phyloP scores from a whole-genome alignment of 2,888 invertebrate genomes.

The Epirrita christyi region DNA sequence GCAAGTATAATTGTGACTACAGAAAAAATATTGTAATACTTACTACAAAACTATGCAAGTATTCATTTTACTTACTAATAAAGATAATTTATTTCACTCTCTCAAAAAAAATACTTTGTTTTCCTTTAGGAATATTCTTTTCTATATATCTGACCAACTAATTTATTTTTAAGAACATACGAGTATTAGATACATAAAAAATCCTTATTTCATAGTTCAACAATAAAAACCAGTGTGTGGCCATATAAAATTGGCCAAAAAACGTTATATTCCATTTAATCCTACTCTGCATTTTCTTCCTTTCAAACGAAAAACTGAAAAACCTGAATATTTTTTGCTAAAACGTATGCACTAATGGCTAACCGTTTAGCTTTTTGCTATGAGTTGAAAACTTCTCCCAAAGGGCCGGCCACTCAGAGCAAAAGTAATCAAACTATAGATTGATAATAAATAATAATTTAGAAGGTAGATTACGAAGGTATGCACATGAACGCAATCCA shows the following conservation, averaged over 20 bases:
- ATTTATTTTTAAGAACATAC: too few relatives aligned
- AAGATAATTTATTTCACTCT: too few relatives aligned
- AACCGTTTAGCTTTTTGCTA: slow-evolving; percentile 32
- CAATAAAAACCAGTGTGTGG: background rate
- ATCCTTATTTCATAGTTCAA: too few relatives aligned
- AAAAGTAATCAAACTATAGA: background rate
- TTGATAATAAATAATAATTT: background rate
- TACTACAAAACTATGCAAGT: too few relatives aligned
- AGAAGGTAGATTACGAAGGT: background rate
- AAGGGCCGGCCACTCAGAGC: slow-evolving; percentile 30
- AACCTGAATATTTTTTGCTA: slow-evolving; percentile 25
- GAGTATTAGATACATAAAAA: too few relatives aligned
- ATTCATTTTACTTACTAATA: too few relatives aligned
- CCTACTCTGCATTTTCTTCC: slow-evolving; percentile 13
- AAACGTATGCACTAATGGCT: slow-evolving; percentile 38
- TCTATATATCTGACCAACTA: too few relatives aligned
- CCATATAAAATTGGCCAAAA: background rate
- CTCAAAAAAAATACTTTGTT: too few relatives aligned
- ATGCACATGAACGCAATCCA: background rate
- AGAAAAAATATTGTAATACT: too few relatives aligned
- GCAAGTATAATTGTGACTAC: too few relatives aligned
- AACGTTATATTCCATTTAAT: background rate
- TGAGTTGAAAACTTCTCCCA: slow-evolving; percentile 35
- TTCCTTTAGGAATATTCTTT: too few relatives aligned
- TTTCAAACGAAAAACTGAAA: slow-evolving; percentile 27